A percentile compares a stretch with the other conserved stretches of the same genome.
Evolutionary conservation across 1,140 invertebrate genomes (phyloP).

Genomic region (Cydia splendana): DNA sequence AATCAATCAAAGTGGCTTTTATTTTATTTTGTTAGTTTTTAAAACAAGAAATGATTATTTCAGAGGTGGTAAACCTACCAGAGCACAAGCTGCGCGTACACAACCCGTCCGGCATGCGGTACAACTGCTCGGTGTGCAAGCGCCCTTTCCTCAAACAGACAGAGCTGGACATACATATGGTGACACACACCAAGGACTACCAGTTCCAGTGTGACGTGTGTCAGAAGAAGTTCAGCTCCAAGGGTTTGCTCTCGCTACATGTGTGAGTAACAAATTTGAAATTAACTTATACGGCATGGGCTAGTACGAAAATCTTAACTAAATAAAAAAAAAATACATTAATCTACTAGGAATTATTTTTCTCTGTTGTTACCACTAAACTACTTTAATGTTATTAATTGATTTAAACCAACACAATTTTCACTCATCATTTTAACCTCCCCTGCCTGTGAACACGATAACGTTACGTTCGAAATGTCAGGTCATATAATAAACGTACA

Average conservation of each 20-base stretch:
- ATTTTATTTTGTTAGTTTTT: not conserved
- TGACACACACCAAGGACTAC: conserved; percentile 54
- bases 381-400: no score
- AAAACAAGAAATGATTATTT: not conserved
- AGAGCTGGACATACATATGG: conserved; percentile 47
- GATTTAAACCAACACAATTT: no score
- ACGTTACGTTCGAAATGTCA: no score
- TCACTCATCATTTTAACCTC: no score
- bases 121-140: conserved; percentile 55
- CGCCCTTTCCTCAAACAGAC: conserved; percentile 56
- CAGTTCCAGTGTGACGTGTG: not conserved
- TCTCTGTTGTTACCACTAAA: no score
- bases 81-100: conserved; percentile 51
- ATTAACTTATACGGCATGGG: no score
- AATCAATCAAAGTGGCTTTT: not conserved
- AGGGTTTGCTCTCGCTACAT: not conserved
- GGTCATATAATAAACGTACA: no score
- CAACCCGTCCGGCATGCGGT: conserved; percentile 48
- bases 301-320: not conserved
- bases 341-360: no score
- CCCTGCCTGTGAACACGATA: no score
- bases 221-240: not conserved
- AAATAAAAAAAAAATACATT: not conserved
- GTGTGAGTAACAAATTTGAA: not conserved
- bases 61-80: conserved; percentile 50